Evolutionary conservation across 2,797 vertebrate species (phyloP), one percentile per base, ranked within the genome.

Genomic region (Zalophus californianus): DNA sequence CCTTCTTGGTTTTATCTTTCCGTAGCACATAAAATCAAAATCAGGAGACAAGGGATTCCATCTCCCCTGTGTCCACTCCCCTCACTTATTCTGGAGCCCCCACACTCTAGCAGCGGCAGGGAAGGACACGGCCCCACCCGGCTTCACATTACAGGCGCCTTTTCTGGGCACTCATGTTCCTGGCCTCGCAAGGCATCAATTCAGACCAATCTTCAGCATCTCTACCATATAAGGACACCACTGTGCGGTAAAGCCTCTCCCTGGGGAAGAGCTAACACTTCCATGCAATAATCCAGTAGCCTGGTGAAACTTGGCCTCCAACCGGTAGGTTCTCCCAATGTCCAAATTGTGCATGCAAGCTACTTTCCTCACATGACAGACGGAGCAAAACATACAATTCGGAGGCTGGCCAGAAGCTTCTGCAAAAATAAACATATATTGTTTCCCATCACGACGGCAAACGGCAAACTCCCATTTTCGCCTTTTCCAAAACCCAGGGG

Each of bases 1-100:
- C 9, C 18, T 75, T 88, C 48, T 79, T 90, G 23, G 38, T 83
- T 75, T 97, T 84, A 38, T 13, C 75, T 87, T 86, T 79, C 54
- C 89, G 15, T 16, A 78, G 35, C 56, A 86, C 62, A 27, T 54
- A 90, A 18, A 77, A 58, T 90, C 64, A 83, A 80, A 96, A 44
- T 83, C 64, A 86, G 54, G 32, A 89, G 90, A 7, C 8, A 44
- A n/a, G 21, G 38, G 52, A 64, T 75, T 70, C 25, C 29, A n/a
- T 32, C 25, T 77, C 27, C 12, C 41, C 20, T 5, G 6, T 32
- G 41, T 86, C 32, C 14, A 66, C 21, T 10, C 14, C n/a, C 66
- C n/a, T 68, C 16, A 35, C n/a, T 35, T 35, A 68, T 35, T 35
- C 66, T 35, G 66, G 66, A n/a, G 66, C n/a, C 70, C 44, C 58